Evolutionary conservation across 1,140 invertebrate genomes (phyloP), one percentile per base, ranked within the genome.

Genomic region (Vanessa atalanta): DNA sequence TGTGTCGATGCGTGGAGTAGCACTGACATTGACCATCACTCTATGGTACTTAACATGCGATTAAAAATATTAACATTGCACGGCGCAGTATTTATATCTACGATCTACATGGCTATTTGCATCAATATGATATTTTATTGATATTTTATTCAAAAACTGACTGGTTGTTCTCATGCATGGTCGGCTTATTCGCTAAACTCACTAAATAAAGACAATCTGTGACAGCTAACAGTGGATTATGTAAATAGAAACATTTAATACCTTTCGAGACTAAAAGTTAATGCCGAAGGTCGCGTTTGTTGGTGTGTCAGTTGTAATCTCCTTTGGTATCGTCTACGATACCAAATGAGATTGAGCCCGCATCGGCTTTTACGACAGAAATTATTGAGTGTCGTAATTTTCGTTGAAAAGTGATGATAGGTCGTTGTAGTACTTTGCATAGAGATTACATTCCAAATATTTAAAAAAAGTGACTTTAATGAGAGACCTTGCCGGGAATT

Each of bases 211-310:
- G 83, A 76, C 81, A 84, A 79, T 76, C 76, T 74, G 79, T 83
- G 83, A 86, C 79, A 74, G 68, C 65, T 66, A 65, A 65, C 79
- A 80, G 75, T 76, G 65, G 81, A 80, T 88, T 89, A 90, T 89
- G 88, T 83, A 85, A 90, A 91, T 89, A 31, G 60, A 75, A 76
- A 80, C 79, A 82, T 83, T 87, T 87, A 79, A 83, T 87, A 79
- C 85, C 88, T 83, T 86, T 89, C 86, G 80, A 31, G 80, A 82
- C 76, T 64, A 77, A 80, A 83, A 83, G 81, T 81, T 84, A 81
- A 76, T 65, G 73, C 68, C 77, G 67, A 69, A 79, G 80, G 72
- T 75, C 55, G 61, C 70, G 76, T 78, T 77, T 78, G 75, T 75
- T 68, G 60, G 57, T 69, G 31, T n/a, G 55, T 76, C 50, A 73